These are phyloP conservation scores for Gortyna flavago DNA, from an alignment of 2,888 invertebrate species.

Conservation along the genomic window DNA sequence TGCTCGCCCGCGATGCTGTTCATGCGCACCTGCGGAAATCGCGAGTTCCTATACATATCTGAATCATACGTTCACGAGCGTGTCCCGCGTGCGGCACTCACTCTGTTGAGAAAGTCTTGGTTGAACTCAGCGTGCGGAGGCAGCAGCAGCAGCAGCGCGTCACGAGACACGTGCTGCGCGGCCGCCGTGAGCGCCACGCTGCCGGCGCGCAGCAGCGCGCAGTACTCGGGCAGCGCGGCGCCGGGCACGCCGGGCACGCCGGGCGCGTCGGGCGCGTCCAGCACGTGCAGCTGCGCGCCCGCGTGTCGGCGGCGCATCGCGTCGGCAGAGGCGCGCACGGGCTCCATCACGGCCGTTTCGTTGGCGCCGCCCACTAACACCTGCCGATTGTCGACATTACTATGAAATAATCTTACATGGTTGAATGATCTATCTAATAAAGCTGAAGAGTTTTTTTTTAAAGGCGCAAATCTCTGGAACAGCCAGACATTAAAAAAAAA, in stretches of 20 bases:
- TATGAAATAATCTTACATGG: background rate
- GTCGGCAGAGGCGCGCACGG: conserved; percentile 41
- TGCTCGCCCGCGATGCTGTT: conserved; percentile 97
- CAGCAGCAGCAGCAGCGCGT: conserved; percentile 93
- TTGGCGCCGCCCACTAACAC: conserved; percentile 54
- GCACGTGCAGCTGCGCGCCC: conserved; percentile 36
- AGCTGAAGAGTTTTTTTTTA: no score
- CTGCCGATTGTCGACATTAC: conserved; percentile 5
- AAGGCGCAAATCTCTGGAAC: no score
- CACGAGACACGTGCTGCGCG: conserved; percentile 72
- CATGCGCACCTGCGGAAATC: conserved; percentile 94
- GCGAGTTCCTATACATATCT: background rate
- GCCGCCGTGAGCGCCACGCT: conserved; percentile 91
- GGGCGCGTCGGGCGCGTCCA: conserved; percentile 14
- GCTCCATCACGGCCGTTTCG: conserved; percentile 33
- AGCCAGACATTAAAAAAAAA: no score
- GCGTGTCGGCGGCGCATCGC: conserved; percentile 39
- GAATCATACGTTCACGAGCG: background rate
- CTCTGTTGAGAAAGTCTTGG: conserved; percentile 97
- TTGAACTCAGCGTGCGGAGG: conserved; percentile 93
- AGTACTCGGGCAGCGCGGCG: conserved; percentile 27
- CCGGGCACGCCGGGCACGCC: background rate
- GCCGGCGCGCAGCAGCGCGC: conserved; percentile 89
- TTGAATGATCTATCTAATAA: no score
- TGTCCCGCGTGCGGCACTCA: conserved; percentile 1